These are phyloP conservation scores for Lochmaea capreae DNA, from an alignment of 2,888 invertebrate species.

Conservation along the genomic window DNA sequence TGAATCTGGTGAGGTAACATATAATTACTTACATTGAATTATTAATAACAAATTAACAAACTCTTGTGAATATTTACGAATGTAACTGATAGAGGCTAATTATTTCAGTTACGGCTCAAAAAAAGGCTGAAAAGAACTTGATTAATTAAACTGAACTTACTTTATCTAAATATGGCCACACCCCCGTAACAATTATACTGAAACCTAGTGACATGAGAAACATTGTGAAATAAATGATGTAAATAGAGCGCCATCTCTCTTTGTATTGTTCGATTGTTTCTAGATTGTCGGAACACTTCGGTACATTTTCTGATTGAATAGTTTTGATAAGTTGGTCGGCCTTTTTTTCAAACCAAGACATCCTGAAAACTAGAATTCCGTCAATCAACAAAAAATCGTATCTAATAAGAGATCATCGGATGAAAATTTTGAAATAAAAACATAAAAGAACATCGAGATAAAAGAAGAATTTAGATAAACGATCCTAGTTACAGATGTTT, in stretches of 20 bases:
- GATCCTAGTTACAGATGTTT: too few species aligned
- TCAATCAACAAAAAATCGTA: too few species aligned
- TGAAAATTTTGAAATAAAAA: too few species aligned
- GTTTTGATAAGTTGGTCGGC: constrained; percentile 48
- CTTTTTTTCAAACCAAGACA: constrained; percentile 49
- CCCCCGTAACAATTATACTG: constrained; percentile 87
- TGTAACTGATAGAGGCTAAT: too few species aligned
- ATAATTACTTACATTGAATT: too few species aligned
- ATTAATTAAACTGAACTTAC: constrained; percentile 65
- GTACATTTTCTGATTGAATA: constrained; percentile 45
- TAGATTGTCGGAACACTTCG: constrained; percentile 63
- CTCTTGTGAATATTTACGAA: too few species aligned
- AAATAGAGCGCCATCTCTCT: constrained; percentile 82
- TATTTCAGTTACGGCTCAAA: too few species aligned
- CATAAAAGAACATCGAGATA: too few species aligned
- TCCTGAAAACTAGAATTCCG: constrained; percentile 33
- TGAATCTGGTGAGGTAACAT: too few species aligned
- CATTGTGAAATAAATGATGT: constrained; percentile 89
- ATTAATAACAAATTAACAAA: too few species aligned
- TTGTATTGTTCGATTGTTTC: constrained; percentile 77
- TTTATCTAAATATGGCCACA: constrained; percentile 90
- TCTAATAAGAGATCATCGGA: too few species aligned
- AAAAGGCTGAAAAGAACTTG: constrained; percentile 4
- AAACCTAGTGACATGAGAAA: constrained; percentile 90
- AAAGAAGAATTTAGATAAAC: too few species aligned